Base-by-base conservation (phyloP, 2,113 vertebrate genomes). In the Triplophysa dalaica region DNA sequence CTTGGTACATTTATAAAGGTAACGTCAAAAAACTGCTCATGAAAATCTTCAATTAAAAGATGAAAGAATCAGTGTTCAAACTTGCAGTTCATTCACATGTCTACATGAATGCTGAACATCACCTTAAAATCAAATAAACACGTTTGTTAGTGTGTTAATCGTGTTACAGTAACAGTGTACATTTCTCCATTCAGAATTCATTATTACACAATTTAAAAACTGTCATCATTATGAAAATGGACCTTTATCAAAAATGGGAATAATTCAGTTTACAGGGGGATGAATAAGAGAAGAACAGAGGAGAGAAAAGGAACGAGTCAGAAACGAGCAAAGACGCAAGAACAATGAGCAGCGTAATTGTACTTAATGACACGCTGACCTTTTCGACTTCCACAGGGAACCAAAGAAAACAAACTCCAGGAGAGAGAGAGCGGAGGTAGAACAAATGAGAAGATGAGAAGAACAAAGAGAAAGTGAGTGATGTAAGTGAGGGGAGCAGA, bases 1-100 rank as follows among this genome's bases (percentile, higher is more conserved):
- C 87, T 89, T 83, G 85, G 88, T 88, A 91, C 88, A 90, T 89
- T 76, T 87, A 85, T 83, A 89, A 90, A 62, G 67, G 85, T 90
- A 60, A 84, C 19, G 19, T 75, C 84, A 80, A 83, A 24, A 61
- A 65, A 29, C 16, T 72, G 33, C 62, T 74, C 73, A 45, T 4
- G 72, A 81, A 48, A 70, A 78, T 67, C 33, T 83, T 75, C 68
- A 80, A 63, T 29, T 73, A 52, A 69, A 70, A 63, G 38, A 85
- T 82, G 62, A 80, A 70, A 79, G 64, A 48, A 82, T 86, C 86
- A 52, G 68, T 85, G 85, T 80, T 79, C 9, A 29, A 22, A 85
- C 84, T 83, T 85, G 75, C 81, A 86, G 87, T 83, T 86, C 75
- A 67, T 76, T 48, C 41, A 75, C 21, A 48, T 48, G 22, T 63